phyloP scores from a whole-genome alignment of 2,888 invertebrate species.

The Drosophila kuntzei region DNA sequence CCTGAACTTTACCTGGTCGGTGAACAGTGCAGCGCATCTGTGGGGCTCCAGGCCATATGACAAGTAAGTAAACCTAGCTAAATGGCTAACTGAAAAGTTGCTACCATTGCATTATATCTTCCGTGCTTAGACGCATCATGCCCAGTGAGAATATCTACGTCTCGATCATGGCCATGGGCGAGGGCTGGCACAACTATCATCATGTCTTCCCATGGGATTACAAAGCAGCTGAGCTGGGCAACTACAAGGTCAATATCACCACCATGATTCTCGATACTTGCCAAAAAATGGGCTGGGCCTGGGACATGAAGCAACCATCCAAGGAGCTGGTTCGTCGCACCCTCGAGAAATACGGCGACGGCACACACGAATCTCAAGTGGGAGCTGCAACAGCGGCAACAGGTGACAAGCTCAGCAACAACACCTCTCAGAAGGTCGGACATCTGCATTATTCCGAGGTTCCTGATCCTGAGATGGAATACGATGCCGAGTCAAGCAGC shows the following conservation, averaged over 20 bases:
- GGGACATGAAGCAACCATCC: constrained; percentile 90
- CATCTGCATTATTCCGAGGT: constrained; percentile 82
- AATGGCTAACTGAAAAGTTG: background rate
- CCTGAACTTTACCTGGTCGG: constrained; percentile 95
- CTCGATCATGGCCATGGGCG: constrained; percentile 91
- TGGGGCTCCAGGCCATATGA: constrained; percentile 91
- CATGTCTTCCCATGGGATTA: constrained; percentile 98
- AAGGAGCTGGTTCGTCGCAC: constrained; percentile 87
- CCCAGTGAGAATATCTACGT: constrained; percentile 92
- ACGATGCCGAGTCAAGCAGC: constrained; percentile 83
- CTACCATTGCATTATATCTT: background rate
- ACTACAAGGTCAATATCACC: constrained; percentile 89
- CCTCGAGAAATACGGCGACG: constrained; percentile 87
- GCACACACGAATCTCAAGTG: constrained; percentile 75
- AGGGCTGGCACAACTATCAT: constrained; percentile 98
- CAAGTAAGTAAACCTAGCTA: constrained; percentile 86
- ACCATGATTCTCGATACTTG: constrained; percentile 90
- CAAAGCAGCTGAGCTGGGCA: constrained; percentile 94
- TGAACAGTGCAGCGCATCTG: constrained; percentile 94
- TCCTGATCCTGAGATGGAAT: constrained; percentile 82
- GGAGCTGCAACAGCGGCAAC: constrained; percentile 16
- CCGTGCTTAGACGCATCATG: constrained; percentile 89
- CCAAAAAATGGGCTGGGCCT: constrained; percentile 91
- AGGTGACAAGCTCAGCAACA: constrained; percentile 6
- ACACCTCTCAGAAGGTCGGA: constrained; percentile 62